A percentile compares a stretch with the other conserved stretches of the same genome.
phyloP scores from a whole-genome alignment of 37 sponge, comb jelly and placozoan species.

The Oscarella lobularis region DNA sequence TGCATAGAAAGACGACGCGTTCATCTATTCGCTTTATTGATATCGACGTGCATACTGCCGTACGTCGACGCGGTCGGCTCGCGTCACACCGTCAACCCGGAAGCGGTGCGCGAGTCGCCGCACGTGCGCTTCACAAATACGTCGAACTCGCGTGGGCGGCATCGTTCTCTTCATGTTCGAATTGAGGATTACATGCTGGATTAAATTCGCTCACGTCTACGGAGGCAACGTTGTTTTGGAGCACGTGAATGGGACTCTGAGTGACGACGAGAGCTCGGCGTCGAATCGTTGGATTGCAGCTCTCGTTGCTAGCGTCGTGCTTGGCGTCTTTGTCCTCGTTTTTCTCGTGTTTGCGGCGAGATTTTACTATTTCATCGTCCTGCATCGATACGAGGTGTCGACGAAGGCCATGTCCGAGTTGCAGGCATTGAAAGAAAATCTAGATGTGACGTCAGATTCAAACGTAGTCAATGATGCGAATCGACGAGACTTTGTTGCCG shows the following conservation, averaged over 20 bases:
- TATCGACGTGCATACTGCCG: slow-evolving; percentile 46
- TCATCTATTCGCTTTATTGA: slow-evolving; percentile 42
- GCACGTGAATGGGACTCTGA: background rate
- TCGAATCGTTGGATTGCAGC: background rate
- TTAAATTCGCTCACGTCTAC: background rate
- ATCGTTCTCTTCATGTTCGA: slow-evolving; percentile 1
- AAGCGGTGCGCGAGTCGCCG: background rate
- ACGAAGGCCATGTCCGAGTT: background rate
- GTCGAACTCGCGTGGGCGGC: slow-evolving; percentile 4
- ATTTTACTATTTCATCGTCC: background rate
- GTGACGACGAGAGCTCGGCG: background rate
- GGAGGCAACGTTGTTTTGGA: background rate
- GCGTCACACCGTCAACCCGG: background rate
- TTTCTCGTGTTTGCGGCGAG: background rate
- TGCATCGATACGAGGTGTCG: background rate
- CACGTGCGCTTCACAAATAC: slow-evolving; percentile 2
- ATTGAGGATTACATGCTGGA: background rate
- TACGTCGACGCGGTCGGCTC: slow-evolving; percentile 22
- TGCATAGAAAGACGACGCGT: too few species aligned
- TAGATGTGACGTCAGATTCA: background rate
- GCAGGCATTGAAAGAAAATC: background rate
- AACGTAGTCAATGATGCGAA: background rate
- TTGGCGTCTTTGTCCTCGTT: background rate
- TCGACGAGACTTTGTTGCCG: background rate
- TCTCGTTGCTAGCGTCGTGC: background rate